A percentile compares a stretch with the other conserved stretches of the same genome.
These are phyloP conservation scores for Falco punctatus DNA, from an alignment of 2,113 vertebrate genomes.

Conservation along the genomic window DNA sequence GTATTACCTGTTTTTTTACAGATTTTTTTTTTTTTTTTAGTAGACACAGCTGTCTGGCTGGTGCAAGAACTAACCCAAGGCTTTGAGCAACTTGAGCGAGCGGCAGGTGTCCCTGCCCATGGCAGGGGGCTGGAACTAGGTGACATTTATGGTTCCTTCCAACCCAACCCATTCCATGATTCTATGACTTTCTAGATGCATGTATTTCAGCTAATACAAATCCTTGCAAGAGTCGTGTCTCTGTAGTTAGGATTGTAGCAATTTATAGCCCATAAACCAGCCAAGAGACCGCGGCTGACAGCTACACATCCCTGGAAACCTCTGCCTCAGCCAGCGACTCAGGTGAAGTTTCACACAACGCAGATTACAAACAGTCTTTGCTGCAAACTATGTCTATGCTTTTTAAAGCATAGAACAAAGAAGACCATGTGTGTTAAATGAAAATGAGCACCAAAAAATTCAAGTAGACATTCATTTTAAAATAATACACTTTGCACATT, in stretches of 20 bases:
- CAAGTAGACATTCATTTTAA: not conserved
- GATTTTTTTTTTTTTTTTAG: not conserved
- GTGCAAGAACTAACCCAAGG: not conserved
- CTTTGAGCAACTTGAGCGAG: not conserved
- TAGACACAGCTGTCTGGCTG: not conserved
- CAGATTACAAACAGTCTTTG: not conserved
- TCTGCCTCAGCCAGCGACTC: not conserved
- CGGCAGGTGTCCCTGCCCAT: not conserved
- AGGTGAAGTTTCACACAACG: rapidly evolving
- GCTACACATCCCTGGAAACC: not conserved
- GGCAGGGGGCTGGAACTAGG: not conserved
- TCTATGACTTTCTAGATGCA: not conserved
- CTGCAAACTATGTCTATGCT: not conserved
- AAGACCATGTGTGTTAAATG: not conserved
- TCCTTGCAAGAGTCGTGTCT: not conserved
- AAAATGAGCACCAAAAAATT: not conserved
- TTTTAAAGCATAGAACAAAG: not conserved
- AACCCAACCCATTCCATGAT: not conserved
- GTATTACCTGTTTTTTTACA: not conserved
- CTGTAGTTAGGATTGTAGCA: not conserved
- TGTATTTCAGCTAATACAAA: not conserved
- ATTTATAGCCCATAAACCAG: not conserved
- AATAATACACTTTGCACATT: not conserved
- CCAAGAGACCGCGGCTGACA: not conserved
- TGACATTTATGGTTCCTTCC: not conserved